Conservation (phyloP, 2,888 invertebrate genomes). For the Clitarchus hookeri region DNA sequence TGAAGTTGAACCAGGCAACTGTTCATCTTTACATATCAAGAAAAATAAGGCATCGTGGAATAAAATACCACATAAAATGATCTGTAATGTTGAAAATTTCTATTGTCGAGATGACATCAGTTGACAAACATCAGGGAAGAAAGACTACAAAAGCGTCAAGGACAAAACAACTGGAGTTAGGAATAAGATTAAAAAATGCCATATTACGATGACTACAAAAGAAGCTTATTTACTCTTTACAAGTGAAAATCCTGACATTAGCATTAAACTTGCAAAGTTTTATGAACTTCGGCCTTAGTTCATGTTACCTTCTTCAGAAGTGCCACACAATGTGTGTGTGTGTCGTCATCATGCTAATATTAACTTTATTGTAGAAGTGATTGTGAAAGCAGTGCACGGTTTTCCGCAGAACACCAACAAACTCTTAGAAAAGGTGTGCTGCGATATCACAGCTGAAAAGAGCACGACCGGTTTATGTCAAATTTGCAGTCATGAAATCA, state of each 20-base stretch:
- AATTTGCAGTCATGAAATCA: background rate
- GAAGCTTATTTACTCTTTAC: no score
- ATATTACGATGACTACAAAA: no score
- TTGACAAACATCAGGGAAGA: background rate
- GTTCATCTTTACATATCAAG: background rate
- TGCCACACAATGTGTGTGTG: slow-evolving; percentile 5
- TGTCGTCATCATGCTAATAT: background rate
- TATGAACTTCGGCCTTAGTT: slow-evolving; percentile 1
- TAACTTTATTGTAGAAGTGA: background rate
- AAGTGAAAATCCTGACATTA: background rate
- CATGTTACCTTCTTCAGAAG: no score
- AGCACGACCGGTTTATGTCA: no score
- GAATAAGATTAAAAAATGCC: no score
- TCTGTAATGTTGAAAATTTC: background rate
- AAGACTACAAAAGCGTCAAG: background rate
- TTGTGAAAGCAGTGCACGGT: background rate
- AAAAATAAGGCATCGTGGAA: background rate
- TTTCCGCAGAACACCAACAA: background rate
- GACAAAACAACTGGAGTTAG: no score
- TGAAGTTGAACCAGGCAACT: background rate
- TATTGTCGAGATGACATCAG: background rate
- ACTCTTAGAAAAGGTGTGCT: no score
- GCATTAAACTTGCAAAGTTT: background rate
- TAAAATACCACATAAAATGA: background rate
- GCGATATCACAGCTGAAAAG: no score